Base-by-base conservation (phyloP, 2,888 invertebrate genomes). In the Timandra comae region DNA sequence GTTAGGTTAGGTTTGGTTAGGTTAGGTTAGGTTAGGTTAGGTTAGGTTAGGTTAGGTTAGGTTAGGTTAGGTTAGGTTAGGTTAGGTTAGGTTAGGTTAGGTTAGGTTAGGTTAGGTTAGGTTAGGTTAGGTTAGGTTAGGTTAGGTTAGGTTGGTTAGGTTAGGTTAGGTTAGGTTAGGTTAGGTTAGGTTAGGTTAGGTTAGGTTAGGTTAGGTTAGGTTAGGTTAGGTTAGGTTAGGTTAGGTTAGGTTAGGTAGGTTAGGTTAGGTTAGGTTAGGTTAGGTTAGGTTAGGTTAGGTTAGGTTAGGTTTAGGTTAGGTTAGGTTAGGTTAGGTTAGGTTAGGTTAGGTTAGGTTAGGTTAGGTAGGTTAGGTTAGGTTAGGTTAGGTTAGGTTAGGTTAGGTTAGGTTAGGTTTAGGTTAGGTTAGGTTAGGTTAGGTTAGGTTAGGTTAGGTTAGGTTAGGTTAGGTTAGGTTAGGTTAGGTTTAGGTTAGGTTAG, bases 71-170 rank as follows among this genome's bases (percentile, higher is more conserved):
- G 26, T 26, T 26, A 26, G 26, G 26, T 26, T 26, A 26, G 26
- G 26, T 26, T 26, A 26, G 26, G 26, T 26, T 26, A 26, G 21
- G 29, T 29, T 29, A 29, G 29, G 29, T 29, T 29, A 29, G 29
- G 29, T 29, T 41, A 41, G 46, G 40, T 43, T 46, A 41, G 43
- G 46, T 41, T 46, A 41, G 43, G 46, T 41, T 43, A 31, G 41
- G 43, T 39, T 35, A 38, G 29, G 29, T 29, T 29, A 29, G 29
- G 29, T 29, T 29, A 29, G 29, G 29, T 29, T 29, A 29, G 29
- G n/a, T n/a, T n/a, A n/a, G n/a, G n/a, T n/a, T n/a, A n/a, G n/a
- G n/a, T n/a, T n/a, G n/a, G n/a, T n/a, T 29, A 29, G 29, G 36
- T 36, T 36, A 32, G 36, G 30, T 36, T 32, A 29, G 29, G 29